Evolutionary conservation across 2,113 vertebrate species (phyloP), one percentile per base, ranked within the genome.

Genomic region (Hassar affinis): DNA sequence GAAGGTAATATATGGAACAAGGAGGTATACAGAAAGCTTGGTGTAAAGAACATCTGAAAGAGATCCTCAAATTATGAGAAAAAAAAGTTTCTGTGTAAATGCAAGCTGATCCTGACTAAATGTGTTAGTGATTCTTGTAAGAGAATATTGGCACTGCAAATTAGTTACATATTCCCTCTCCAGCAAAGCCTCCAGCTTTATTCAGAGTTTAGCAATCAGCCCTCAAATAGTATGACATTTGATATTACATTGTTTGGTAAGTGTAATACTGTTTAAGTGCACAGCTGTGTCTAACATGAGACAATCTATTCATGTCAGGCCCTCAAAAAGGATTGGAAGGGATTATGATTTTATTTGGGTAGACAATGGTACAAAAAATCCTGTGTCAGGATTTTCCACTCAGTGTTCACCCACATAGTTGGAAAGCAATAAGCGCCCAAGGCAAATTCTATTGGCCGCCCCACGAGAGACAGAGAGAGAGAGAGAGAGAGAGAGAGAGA

Each of bases 1-100:
- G 88, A 86, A 89, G 90, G 42, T 72, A 17, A 7, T 86, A 86
- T 86, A 92, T 91, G 85, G 78, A 86, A 88, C 85, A 91, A 87
- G 90, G 90, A 82, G 83, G 84, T 49, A 85, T 83, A 86, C 75
- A 85, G 85, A 80, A 83, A 84, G 88, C 84, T 88, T 84, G 88
- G 64, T 89, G 89, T 11, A n/a, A 57, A 57, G 52, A 81, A 69
- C 33, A 68, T 71, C 86, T 90, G 80, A 87, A 38, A 87, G 78
- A 83, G 79, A 90, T 89, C 90, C 47, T 45, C 12, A 47, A 45
- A 71, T 1, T 6, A 27, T 47, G 22, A 49, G 25, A 25, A 47
- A 15, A 72, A 47, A 20, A 42, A 3, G 22, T 71, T 71, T 17
- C n/a, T 69, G 22, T 0, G 27, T 25, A 49, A 49, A 49, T 47